Evolutionary conservation across 2,888 invertebrate species (phyloP).

Genomic region (Tetranychus piercei): DNA sequence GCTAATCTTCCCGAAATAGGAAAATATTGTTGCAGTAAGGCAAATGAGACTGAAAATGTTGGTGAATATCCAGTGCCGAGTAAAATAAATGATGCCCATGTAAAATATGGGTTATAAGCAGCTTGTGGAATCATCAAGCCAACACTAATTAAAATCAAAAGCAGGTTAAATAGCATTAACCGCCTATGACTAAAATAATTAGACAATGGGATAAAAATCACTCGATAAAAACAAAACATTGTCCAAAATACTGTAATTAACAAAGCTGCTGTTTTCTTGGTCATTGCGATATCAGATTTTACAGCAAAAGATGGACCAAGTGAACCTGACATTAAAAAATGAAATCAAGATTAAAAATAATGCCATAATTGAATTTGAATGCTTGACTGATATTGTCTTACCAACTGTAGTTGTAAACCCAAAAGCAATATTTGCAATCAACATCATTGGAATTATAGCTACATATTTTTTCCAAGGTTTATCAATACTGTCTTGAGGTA

Average conservation of each 20-base stretch:
- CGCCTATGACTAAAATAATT: background rate
- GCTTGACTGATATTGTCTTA: background rate
- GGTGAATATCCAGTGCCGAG: conserved; percentile 6
- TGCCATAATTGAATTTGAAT: too few relatives aligned
- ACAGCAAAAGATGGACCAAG: background rate
- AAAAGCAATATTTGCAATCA: background rate
- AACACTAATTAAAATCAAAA: background rate
- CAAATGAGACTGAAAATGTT: background rate
- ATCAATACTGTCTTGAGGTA: background rate
- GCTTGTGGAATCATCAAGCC: background rate
- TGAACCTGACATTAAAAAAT: background rate
- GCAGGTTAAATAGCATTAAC: background rate
- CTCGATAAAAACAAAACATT: background rate
- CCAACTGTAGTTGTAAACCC: background rate
- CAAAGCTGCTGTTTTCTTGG: background rate
- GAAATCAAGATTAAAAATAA: too few relatives aligned
- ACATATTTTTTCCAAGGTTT: background rate
- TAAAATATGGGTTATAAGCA: background rate
- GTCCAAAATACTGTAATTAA: conserved; percentile 2
- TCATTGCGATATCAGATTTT: background rate
- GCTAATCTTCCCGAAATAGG: background rate
- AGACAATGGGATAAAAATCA: background rate
- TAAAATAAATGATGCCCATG: background rate
- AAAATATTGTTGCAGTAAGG: background rate
- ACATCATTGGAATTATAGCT: background rate